A percentile compares a stretch with the other conserved stretches of the same genome.
phyloP scores from a whole-genome alignment of 2,113 vertebrate species.

The Crotalus viridis region DNA sequence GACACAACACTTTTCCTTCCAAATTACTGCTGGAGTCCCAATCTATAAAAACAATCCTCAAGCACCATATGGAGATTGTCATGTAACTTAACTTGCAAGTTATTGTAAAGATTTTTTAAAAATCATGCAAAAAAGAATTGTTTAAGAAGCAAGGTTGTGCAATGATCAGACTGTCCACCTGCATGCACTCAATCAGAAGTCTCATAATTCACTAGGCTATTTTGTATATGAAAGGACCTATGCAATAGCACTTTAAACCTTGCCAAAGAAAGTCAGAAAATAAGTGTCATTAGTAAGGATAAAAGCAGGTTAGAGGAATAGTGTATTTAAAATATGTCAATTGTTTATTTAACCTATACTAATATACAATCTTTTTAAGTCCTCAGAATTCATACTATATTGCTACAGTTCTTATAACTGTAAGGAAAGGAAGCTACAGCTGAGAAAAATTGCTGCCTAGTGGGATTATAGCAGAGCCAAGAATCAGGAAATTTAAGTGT shows the following conservation, averaged over 20 bases:
- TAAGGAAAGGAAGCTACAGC: neutral
- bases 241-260: neutral
- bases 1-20: too few relatives aligned
- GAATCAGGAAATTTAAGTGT: neutral
- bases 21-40: neutral
- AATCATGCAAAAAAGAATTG: neutral
- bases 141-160: neutral
- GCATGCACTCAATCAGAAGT: neutral
- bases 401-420: neutral
- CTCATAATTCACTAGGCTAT: neutral
- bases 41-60: neutral
- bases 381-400: neutral
- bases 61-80: neutral
- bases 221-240: neutral
- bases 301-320: neutral
- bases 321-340: neutral
- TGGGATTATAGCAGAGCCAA: neutral
- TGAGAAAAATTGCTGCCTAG: neutral
- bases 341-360: neutral
- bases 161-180: neutral
- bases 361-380: neutral
- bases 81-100: neutral
- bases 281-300: neutral
- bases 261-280: neutral
- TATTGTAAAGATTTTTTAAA: neutral